These are phyloP conservation scores for Fregata magnificens DNA, from an alignment of 2,113 vertebrate species.

Conservation along the genomic window DNA sequence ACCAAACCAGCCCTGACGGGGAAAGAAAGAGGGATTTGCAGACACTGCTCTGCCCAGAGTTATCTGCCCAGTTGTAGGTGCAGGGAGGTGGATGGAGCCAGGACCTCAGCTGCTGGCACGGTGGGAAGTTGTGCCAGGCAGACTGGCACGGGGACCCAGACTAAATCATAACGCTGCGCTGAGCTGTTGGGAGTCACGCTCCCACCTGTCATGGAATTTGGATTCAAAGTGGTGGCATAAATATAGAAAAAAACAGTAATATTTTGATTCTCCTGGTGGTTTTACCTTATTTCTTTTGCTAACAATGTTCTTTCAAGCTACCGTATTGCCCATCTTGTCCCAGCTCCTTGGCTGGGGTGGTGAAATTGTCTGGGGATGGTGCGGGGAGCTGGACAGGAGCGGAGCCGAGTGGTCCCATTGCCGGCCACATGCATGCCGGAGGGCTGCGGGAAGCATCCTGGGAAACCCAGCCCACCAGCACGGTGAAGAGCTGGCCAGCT, in stretches of 20 bases:
- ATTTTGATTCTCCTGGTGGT: not conserved
- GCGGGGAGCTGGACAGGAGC: not conserved
- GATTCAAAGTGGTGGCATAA: not conserved
- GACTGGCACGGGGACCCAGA: not conserved
- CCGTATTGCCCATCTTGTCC: not conserved
- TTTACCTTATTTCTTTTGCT: not conserved
- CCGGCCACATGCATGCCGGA: fast-evolving
- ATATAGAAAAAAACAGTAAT: not conserved
- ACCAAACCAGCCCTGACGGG: not conserved
- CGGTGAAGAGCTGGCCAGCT: fast-evolving
- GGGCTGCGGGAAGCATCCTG: fast-evolving
- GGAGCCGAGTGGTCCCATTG: fast-evolving
- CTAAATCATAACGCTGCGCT: not conserved
- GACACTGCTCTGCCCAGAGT: not conserved
- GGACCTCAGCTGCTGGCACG: not conserved
- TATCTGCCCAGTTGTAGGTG: not conserved
- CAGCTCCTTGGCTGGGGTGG: not conserved
- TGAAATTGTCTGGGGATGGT: not conserved
- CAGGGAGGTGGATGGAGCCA: not conserved
- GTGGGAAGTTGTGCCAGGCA: not conserved
- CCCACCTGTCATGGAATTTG: not conserved
- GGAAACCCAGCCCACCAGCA: not conserved
- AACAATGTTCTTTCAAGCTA: not conserved
- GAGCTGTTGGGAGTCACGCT: not conserved
- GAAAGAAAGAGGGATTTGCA: not conserved